Conservation (phyloP, 2,888 invertebrate species). For the Coenonympha glycerion region DNA sequence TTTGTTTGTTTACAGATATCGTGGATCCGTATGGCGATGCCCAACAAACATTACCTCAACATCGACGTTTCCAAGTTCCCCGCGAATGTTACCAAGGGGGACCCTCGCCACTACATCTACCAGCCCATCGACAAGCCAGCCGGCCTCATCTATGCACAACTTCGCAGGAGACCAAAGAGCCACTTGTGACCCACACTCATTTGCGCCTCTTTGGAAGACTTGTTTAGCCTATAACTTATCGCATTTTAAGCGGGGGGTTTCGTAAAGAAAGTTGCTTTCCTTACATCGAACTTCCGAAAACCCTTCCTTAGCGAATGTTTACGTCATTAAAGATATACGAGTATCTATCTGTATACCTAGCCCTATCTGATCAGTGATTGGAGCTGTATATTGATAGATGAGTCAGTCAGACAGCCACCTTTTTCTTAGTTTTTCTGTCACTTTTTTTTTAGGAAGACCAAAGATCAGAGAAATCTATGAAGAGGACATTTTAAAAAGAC, state of each 20-base stretch:
- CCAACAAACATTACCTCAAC: conserved; percentile 87
- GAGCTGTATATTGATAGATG: background rate
- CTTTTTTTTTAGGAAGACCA: too few relatives aligned
- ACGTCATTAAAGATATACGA: too few relatives aligned
- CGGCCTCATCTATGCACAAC: conserved; percentile 83
- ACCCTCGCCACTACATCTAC: conserved; percentile 81
- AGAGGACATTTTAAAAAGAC: too few relatives aligned
- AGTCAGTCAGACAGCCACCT: too few relatives aligned
- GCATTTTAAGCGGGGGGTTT: conserved; percentile 1
- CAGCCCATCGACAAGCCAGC: conserved; percentile 86
- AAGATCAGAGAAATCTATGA: too few relatives aligned
- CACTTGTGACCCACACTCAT: conserved; percentile 58
- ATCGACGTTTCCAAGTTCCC: conserved; percentile 85
- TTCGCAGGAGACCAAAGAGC: conserved; percentile 77
- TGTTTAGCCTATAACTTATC: conserved; percentile 6
- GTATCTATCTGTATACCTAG: too few relatives aligned
- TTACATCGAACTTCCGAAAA: too few relatives aligned
- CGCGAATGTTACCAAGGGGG: conserved; percentile 76
- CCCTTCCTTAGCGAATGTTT: too few relatives aligned
- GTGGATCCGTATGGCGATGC: conserved; percentile 85
- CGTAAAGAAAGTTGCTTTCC: conserved; percentile 1
- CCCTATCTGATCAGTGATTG: too few relatives aligned
- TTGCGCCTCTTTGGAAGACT: background rate
- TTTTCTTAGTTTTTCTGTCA: too few relatives aligned
- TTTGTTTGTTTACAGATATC: conserved; percentile 69